Evolutionary conservation across 2,888 invertebrate genomes (phyloP), one percentile per base, ranked within the genome.

Genomic region (Callinectes sapidus): DNA sequence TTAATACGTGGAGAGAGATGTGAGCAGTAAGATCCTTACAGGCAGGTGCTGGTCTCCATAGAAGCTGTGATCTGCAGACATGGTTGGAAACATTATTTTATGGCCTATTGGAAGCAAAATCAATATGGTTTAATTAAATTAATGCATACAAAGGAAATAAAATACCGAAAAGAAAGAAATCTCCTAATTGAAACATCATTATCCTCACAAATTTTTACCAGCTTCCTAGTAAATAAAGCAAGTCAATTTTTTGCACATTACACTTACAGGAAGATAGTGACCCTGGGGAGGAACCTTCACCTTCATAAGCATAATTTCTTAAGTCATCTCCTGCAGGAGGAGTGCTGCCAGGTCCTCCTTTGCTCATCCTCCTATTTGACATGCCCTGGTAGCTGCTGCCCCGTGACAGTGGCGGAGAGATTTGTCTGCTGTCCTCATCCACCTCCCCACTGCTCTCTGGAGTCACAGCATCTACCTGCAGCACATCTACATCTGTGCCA

Each of bases 301-400:
- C 99, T 96, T 99, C 99, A 95, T 99, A 99, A 92, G 99, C 99
- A 96, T 99, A 99, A 96, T 99, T 99, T 96, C 99, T 97, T 95
- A 99, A 97, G 96, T 99, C 99, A 96, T 99, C 99, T 96, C 99
- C 99, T 10, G 99, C 99, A 91, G 99, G 99, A 92, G 99, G 89
- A 71, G 39, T 89, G 42, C 16, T 28, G 28, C 39, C 42, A 23
- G 42, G 66, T 18, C 55, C 87, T 8, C 55, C 87, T 14, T 77
- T 77, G 16, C 42, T 32, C 71, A 48, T 42, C 77, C n/a, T 71
- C 66, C 66, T 61, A 23, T 28, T 48, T n/a, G 42, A n/a, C n/a
- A 1, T 71, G 14, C 14, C 89, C n/a, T 66, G 39, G 23, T 42
- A 42, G 14, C 48, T 71, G 71, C 77, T 61, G 13, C 87, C 13